phyloP scores from a whole-genome alignment of 2,113 vertebrate species.

The Camelus dromedarius region DNA sequence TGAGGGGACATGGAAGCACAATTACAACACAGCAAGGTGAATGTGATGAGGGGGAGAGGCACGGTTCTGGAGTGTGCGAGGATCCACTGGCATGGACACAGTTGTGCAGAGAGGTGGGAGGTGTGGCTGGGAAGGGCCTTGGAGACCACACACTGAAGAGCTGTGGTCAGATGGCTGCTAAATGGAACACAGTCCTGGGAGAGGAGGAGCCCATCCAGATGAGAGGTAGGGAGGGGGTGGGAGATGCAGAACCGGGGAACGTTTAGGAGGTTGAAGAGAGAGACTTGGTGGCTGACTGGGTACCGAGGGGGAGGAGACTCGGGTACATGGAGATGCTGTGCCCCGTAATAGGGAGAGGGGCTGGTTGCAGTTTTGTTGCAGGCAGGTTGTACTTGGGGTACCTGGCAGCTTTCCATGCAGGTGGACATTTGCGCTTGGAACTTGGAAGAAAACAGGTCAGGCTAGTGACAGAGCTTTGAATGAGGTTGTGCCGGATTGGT shows the following conservation, averaged over 20 bases:
- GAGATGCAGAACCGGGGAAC: neutral
- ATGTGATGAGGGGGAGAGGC: neutral
- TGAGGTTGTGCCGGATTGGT: neutral
- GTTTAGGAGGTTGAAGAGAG: neutral
- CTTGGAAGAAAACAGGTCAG: neutral
- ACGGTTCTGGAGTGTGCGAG: neutral
- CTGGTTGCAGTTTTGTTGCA: neutral
- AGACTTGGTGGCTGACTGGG: neutral
- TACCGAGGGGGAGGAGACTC: accelerated
- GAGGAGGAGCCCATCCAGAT: neutral
- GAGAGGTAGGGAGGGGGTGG: neutral
- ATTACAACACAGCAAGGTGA: neutral
- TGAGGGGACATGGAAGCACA: accelerated
- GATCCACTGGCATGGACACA: neutral
- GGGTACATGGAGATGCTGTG: neutral
- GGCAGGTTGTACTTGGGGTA: no score
- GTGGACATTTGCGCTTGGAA: neutral
- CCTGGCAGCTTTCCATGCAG: neutral
- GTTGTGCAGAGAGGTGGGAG: neutral
- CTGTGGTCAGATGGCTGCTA: neutral
- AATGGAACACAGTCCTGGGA: neutral
- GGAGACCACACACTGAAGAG: neutral
- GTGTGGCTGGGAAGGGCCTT: neutral
- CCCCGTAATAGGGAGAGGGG: neutral
- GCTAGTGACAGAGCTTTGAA: neutral